These are phyloP conservation scores for Drosophila gunungcola DNA, from an alignment of 1,140 invertebrate genomes.

Conservation along the genomic window DNA sequence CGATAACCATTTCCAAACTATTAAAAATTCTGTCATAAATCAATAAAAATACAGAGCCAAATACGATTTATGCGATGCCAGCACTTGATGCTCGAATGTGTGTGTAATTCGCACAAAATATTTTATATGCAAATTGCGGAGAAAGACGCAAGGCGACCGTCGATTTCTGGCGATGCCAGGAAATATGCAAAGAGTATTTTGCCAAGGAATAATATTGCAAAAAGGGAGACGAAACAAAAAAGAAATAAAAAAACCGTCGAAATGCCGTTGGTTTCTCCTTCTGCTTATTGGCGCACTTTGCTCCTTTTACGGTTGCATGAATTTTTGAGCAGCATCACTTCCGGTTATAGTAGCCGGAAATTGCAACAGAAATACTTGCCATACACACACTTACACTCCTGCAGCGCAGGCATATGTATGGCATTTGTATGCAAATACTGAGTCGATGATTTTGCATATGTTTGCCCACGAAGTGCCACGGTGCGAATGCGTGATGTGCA, in stretches of 20 bases:
- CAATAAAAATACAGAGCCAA: slow-evolving; percentile 33
- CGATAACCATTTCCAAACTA: slow-evolving; percentile 38
- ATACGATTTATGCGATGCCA: slow-evolving; percentile 49
- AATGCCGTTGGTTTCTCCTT: slow-evolving; percentile 27
- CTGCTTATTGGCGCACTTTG: slow-evolving; percentile 67
- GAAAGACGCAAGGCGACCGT: slow-evolving; percentile 33
- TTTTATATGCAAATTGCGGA: slow-evolving; percentile 47
- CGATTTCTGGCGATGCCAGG: slow-evolving; percentile 32
- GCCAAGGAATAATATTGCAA: slow-evolving; percentile 26
- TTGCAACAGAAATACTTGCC: slow-evolving; percentile 70
- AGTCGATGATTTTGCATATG: slow-evolving; percentile 64
- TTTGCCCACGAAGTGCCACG: slow-evolving; percentile 47
- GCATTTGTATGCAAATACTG: slow-evolving; percentile 70
- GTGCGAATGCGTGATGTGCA: slow-evolving; percentile 59
- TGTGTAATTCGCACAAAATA: slow-evolving; percentile 51
- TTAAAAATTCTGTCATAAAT: slow-evolving; percentile 51
- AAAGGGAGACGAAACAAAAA: slow-evolving; percentile 10
- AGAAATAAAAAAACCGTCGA: slow-evolving; percentile 23
- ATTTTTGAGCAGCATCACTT: slow-evolving; percentile 74
- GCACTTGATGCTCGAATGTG: slow-evolving; percentile 44
- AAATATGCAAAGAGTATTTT: slow-evolving; percentile 32
- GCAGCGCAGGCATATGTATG: slow-evolving; percentile 52
- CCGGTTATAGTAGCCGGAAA: slow-evolving; percentile 71
- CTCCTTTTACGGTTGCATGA: slow-evolving; percentile 74
- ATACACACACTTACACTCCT: slow-evolving; percentile 14